phyloP scores from a whole-genome alignment of 2,797 vertebrate species.

The Gadopsis bispinosus region DNA sequence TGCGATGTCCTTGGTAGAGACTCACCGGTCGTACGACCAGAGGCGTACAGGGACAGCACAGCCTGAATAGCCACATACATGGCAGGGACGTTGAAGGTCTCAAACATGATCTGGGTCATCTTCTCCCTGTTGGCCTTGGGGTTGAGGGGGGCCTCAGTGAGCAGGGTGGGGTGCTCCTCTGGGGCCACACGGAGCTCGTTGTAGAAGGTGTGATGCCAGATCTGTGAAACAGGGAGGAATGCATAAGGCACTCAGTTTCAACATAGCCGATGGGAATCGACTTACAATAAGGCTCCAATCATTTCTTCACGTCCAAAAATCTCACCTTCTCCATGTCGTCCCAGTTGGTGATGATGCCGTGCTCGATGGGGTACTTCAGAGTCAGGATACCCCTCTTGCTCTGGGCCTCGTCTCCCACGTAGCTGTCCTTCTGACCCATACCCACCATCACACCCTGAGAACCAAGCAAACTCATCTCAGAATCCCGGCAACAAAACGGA shows the following conservation, averaged over 20 bases:
- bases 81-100: slow-evolving; percentile 90
- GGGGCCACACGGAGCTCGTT: slow-evolving; percentile 97
- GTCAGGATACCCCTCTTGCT: slow-evolving; percentile 99
- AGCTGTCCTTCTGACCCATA: slow-evolving; percentile 99
- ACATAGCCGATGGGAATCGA: background rate
- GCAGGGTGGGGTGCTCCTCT: slow-evolving; percentile 97
- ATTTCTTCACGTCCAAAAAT: background rate
- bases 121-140: slow-evolving; percentile 99
- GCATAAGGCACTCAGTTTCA: background rate
- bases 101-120: slow-evolving; percentile 97
- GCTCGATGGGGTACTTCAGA: slow-evolving; percentile 98
- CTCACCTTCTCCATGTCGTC: slow-evolving; percentile 98
- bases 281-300: background rate
- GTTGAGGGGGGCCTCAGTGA: slow-evolving; percentile 98
- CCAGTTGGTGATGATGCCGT: slow-evolving; percentile 99
- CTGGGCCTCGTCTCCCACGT: slow-evolving; percentile 97
- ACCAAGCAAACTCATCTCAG: slow-evolving; percentile 45
- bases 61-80: slow-evolving; percentile 89
- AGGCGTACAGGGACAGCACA: slow-evolving; percentile 89
- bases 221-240: slow-evolving; percentile 77
- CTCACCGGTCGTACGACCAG: slow-evolving; percentile 89
- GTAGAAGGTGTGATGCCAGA: slow-evolving; percentile 99
- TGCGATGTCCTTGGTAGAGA: background rate
- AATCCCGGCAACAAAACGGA: background rate
- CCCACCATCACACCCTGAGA: slow-evolving; percentile 97